These are phyloP conservation scores for Chionomys nivalis DNA, from an alignment of 2,113 vertebrate genomes.

Conservation along the genomic window DNA sequence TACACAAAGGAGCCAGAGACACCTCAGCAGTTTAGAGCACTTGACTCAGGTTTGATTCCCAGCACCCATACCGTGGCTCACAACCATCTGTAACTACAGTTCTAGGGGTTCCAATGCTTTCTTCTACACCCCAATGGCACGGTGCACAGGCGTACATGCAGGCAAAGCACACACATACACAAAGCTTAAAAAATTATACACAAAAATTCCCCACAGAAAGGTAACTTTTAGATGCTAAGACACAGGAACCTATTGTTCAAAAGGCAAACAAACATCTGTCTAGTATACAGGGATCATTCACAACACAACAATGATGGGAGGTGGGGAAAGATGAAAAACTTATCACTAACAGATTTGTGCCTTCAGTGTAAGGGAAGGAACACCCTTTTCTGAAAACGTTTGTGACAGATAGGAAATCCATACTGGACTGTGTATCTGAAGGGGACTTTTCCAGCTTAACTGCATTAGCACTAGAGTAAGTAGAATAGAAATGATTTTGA, in stretches of 20 bases:
- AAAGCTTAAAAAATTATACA: not conserved
- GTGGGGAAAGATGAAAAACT: not conserved
- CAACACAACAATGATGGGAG: not conserved
- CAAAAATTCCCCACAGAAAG: not conserved
- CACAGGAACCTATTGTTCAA: conserved; percentile 49
- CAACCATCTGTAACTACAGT: not conserved
- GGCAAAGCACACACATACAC: not conserved
- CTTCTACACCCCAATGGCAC: not conserved
- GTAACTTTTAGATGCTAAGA: conserved; percentile 37
- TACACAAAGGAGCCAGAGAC: not conserved
- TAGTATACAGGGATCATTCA: not conserved
- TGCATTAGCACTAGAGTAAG: conserved; percentile 36
- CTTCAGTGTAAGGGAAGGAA: not conserved
- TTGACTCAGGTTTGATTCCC: not conserved
- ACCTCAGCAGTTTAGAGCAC: not conserved
- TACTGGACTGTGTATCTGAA: conserved; percentile 2
- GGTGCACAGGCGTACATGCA: not conserved
- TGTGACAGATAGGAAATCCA: conserved; percentile 34
- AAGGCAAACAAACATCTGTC: not conserved
- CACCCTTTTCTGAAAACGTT: not conserved
- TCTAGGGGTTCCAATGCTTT: not conserved
- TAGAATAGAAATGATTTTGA: conserved; percentile 16
- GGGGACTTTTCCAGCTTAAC: not conserved
- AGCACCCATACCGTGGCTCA: not conserved
- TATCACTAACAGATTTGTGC: not conserved